These are phyloP conservation scores for Coccyzus lansbergi DNA, from an alignment of 2,797 vertebrate genomes.

Conservation along the genomic window DNA sequence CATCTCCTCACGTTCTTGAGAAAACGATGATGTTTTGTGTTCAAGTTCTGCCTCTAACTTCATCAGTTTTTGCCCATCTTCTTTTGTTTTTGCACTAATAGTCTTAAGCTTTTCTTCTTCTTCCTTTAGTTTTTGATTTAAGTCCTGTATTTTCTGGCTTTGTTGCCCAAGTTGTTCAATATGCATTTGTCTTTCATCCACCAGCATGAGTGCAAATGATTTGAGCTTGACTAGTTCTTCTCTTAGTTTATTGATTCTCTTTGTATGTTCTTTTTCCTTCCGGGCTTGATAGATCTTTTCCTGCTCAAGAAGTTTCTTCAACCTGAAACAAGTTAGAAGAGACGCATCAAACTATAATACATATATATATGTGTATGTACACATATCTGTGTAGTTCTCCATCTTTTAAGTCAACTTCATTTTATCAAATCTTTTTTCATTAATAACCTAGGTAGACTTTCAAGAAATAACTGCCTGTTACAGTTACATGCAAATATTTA, in stretches of 20 bases:
- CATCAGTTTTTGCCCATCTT: slow-evolving; percentile 88
- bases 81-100: slow-evolving; percentile 79
- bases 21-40: slow-evolving; percentile 81
- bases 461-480: neutral
- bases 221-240: slow-evolving; percentile 93
- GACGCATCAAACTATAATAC: neutral
- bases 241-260: slow-evolving; percentile 86
- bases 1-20: slow-evolving; percentile 91
- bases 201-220: slow-evolving; percentile 95
- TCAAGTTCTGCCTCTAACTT: slow-evolving; percentile 90
- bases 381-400: neutral
- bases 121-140: slow-evolving; percentile 88
- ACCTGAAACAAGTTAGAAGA: slow-evolving; percentile 75
- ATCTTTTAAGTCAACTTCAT: neutral
- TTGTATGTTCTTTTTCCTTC: slow-evolving; percentile 91
- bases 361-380: rapidly evolving
- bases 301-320: slow-evolving; percentile 95
- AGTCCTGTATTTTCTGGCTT: slow-evolving; percentile 90
- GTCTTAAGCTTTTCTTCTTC: slow-evolving; percentile 85
- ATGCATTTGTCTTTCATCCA: slow-evolving; percentile 94
- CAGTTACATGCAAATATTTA: neutral
- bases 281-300: slow-evolving; percentile 92
- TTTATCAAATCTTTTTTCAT: neutral
- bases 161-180: slow-evolving; percentile 92
- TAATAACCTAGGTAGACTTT: neutral